Evolutionary conservation across 2,113 vertebrate species (phyloP), one percentile per base, ranked within the genome.

Genomic region (Atrichornis clamosus): DNA sequence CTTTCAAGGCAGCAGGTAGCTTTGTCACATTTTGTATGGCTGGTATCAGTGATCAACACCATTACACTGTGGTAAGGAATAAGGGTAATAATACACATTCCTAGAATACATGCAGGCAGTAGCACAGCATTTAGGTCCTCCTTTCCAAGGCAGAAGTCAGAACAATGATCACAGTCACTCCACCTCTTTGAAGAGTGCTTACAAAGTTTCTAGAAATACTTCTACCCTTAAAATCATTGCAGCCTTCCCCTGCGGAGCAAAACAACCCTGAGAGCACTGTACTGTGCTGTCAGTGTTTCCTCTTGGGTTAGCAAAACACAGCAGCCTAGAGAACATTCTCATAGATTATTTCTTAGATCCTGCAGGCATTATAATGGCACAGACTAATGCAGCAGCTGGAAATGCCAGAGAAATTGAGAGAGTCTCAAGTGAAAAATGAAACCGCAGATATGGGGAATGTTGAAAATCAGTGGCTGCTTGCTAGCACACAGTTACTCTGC

Each of bases 311-410:
- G 77, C 62, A 90, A 91, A 95, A 85, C 91, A 79, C 84, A 89
- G 84, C 91, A 84, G 89, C 94, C 91, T 73, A 20, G 46, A 87
- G 69, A 89, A 96, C 89, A 37, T 73, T 82, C 87, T 89, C 74
- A 84, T 85, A 89, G 89, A 93, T 95, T 91, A 89, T 91, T 89
- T 84, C 78, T 87, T 67, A 93, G 70, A 73, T 76, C 91, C 94
- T 96, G 91, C 81, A 62, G 94, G 95, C 84, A 64, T 84, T 95
- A 83, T 85, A 94, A 89, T 94, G 67, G 84, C 33, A 3, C 91
- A 91, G 89, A 85, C 89, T 91, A 87, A 96, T 89, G 89, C 74
- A 84, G 93, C 91, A 87, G 91, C 91, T 95, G 91, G 89, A 96
- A 93, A 78, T 9, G 7, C 74, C 77, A 89, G 62, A 84, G 78